Evolutionary conservation across 2,113 vertebrate species (phyloP).

Genomic region (Tonatia bakeri): DNA sequence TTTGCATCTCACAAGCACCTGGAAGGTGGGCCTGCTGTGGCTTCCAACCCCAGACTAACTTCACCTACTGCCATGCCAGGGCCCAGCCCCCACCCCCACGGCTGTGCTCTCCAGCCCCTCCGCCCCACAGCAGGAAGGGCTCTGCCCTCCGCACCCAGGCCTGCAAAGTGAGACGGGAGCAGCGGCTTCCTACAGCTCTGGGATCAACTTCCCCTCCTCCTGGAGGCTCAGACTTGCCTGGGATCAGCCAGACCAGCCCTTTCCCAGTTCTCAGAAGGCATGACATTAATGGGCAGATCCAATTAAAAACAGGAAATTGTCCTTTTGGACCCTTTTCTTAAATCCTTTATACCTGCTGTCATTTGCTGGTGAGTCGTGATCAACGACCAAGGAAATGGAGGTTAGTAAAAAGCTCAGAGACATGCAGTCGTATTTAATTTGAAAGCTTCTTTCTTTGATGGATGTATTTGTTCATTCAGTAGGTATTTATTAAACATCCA

Average conservation of each 20-base stretch:
- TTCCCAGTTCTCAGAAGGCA: not conserved
- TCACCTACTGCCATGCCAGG: not conserved
- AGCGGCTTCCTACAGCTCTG: not conserved
- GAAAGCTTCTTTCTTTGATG: not conserved
- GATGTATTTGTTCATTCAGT: not conserved
- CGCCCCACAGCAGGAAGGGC: not conserved
- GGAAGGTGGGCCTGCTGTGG: not conserved
- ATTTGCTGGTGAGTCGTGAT: not conserved
- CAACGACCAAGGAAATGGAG: not conserved
- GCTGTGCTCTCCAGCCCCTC: not conserved
- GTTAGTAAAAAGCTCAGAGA: not conserved
- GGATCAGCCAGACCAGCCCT: not conserved
- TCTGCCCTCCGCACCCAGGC: not conserved
- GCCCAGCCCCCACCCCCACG: not conserved
- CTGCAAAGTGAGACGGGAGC: not conserved
- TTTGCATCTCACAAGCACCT: conserved; percentile 48
- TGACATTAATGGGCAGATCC: not conserved
- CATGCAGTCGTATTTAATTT: not conserved
- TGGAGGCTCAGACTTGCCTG: not conserved
- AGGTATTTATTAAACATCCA: not conserved
- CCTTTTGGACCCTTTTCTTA: not conserved
- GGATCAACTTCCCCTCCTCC: not conserved
- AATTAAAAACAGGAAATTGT: not conserved
- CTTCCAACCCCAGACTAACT: not conserved
- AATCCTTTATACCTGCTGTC: not conserved